A percentile compares a stretch with the other conserved stretches of the same genome.
phyloP scores from a whole-genome alignment of 2,113 vertebrate species.

The Cynocephalus volans region DNA sequence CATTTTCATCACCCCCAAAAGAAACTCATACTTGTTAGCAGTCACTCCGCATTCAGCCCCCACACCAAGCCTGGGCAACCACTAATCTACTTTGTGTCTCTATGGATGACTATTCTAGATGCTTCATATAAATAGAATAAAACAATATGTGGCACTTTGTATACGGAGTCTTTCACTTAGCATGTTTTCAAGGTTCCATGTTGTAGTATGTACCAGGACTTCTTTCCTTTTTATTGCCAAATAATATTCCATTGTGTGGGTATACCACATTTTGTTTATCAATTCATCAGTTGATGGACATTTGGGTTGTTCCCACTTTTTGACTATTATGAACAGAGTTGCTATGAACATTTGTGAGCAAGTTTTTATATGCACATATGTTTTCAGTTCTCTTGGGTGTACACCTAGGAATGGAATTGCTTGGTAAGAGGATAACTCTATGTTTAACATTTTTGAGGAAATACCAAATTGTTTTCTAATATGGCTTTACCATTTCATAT shows the following conservation, averaged over 20 bases:
- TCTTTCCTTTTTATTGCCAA: constrained; percentile 21
- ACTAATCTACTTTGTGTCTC: background rate
- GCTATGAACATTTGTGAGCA: background rate
- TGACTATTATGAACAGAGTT: background rate
- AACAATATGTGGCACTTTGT: background rate
- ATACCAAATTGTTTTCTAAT: constrained; percentile 4
- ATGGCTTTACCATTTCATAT: background rate
- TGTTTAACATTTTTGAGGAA: constrained; percentile 51
- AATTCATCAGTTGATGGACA: background rate
- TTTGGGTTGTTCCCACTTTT: background rate
- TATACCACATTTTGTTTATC: background rate
- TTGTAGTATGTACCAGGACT: background rate
- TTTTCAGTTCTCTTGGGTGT: background rate
- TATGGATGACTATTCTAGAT: background rate
- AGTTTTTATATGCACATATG: background rate
- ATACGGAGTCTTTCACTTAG: background rate
- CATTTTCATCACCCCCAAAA: background rate
- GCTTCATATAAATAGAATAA: background rate
- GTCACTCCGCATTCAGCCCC: background rate
- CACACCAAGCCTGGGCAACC: background rate
- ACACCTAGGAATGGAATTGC: background rate
- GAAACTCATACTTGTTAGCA: background rate
- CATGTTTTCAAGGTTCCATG: background rate
- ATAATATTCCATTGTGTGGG: background rate
- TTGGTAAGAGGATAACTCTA: background rate